Evolutionary conservation across 2,113 vertebrate genomes (phyloP).

Genomic region (Daphoenositta chrysoptera): DNA sequence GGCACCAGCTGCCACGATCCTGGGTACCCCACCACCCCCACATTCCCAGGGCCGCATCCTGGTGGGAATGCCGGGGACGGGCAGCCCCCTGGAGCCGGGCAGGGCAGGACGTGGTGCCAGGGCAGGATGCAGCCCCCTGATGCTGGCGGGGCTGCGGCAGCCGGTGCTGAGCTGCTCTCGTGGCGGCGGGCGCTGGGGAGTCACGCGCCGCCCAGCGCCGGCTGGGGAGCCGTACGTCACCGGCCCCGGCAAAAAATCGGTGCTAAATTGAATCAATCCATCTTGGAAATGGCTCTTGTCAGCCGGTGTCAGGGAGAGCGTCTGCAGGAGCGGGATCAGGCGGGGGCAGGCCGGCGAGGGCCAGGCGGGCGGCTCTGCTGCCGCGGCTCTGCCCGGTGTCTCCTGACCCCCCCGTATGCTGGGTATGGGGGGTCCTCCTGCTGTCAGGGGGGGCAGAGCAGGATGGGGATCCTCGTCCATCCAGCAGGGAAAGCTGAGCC

Average conservation of each 20-base stretch:
- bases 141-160: no score
- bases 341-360: slow-evolving; percentile 40
- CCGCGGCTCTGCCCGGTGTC: background rate
- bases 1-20: accelerated
- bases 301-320: slow-evolving; percentile 77
- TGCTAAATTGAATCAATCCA: slow-evolving; percentile 89
- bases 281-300: slow-evolving; percentile 87
- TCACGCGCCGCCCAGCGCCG: slow-evolving; percentile 55
- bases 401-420: background rate
- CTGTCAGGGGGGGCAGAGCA: background rate
- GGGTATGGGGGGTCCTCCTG: background rate
- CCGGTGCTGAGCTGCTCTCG: slow-evolving; percentile 51
- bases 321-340: slow-evolving; percentile 75
- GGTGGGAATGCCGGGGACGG: background rate
- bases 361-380: slow-evolving; percentile 14
- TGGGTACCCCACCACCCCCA: background rate
- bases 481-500: background rate
- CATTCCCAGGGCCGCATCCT: accelerated
- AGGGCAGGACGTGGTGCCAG: background rate
- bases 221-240: slow-evolving; percentile 75
- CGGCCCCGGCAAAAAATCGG: slow-evolving; percentile 74
- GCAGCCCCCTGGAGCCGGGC: accelerated
- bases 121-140: background rate
- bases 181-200: slow-evolving; percentile 66
- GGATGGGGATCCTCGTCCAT: background rate